phyloP scores from a whole-genome alignment of 2,797 vertebrate species.

The Eurystomus glaucurus region DNA sequence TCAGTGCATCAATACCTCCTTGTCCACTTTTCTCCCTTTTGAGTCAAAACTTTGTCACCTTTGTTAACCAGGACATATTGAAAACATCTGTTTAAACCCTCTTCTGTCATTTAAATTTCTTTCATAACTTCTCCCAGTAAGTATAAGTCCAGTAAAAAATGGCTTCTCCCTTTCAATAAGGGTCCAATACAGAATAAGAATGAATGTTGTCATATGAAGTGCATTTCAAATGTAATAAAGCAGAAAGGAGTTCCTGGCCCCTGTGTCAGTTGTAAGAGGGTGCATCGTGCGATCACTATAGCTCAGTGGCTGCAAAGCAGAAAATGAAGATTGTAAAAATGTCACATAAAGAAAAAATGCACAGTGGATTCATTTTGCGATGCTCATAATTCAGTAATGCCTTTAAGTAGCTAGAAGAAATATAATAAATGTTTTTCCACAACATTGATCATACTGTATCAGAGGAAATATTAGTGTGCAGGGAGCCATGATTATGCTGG shows the following conservation, averaged over 20 bases:
- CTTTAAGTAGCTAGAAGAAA: conserved; percentile 98
- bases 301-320: conserved; percentile 96
- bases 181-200: conserved; percentile 67
- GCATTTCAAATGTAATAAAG: conserved; percentile 82
- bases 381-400: conserved; percentile 96
- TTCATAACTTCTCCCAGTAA: conserved; percentile 58
- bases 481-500: conserved; percentile 89
- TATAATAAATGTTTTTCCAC: conserved; percentile 98
- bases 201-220: conserved; percentile 82
- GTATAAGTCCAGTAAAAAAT: conserved; percentile 62
- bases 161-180: conserved; percentile 64
- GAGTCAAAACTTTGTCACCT: conserved; percentile 49
- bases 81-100: conserved; percentile 41
- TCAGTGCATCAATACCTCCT: neutral
- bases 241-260: conserved; percentile 88
- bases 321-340: conserved; percentile 99
- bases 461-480: conserved; percentile 94
- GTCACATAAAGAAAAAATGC: conserved; percentile 98
- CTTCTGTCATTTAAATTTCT: conserved; percentile 60
- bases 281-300: conserved; percentile 89
- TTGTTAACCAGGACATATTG: conserved; percentile 38
- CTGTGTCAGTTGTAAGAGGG: conserved; percentile 90
- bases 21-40: neutral
- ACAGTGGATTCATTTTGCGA: conserved; percentile 91
- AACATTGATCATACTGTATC: conserved; percentile 94